A percentile compares a stretch with the other conserved stretches of the same genome.
phyloP scores from a whole-genome alignment of 1,140 invertebrate genomes.

The Agrypnia vestita region DNA sequence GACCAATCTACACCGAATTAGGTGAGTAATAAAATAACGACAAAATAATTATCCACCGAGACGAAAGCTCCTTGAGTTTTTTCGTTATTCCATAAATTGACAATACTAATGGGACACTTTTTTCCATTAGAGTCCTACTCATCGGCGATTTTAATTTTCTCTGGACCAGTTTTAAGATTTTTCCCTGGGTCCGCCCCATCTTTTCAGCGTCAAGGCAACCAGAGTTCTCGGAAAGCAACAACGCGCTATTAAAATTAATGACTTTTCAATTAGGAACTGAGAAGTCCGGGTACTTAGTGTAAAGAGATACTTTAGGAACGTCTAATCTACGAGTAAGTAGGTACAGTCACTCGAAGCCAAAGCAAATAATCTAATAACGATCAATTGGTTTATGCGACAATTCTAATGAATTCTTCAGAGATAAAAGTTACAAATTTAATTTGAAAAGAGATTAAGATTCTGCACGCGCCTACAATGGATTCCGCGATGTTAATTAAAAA shows the following conservation, averaged over 20 bases:
- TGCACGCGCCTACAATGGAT: no score
- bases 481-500: no score
- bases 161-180: constrained; percentile 38
- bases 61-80: neutral
- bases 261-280: constrained; percentile 62
- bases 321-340: constrained; percentile 56
- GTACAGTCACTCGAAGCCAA: constrained; percentile 39
- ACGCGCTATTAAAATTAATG: constrained; percentile 62
- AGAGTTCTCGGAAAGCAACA: constrained; percentile 51
- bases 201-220: constrained; percentile 53
- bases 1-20: constrained; percentile 3
- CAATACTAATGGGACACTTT: neutral
- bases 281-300: constrained; percentile 55
- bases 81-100: neutral
- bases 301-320: constrained; percentile 58
- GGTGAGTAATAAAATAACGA: constrained; percentile 1
- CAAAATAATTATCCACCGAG: constrained; percentile 1
- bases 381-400: no score
- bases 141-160: neutral
- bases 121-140: neutral
- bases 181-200: constrained; percentile 23
- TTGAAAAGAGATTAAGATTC: no score
- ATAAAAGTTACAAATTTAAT: no score
- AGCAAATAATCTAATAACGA: constrained; percentile 28
- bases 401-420: no score